Evolutionary conservation across 2,888 invertebrate species (phyloP).

Genomic region (Leucoptera coffeella): DNA sequence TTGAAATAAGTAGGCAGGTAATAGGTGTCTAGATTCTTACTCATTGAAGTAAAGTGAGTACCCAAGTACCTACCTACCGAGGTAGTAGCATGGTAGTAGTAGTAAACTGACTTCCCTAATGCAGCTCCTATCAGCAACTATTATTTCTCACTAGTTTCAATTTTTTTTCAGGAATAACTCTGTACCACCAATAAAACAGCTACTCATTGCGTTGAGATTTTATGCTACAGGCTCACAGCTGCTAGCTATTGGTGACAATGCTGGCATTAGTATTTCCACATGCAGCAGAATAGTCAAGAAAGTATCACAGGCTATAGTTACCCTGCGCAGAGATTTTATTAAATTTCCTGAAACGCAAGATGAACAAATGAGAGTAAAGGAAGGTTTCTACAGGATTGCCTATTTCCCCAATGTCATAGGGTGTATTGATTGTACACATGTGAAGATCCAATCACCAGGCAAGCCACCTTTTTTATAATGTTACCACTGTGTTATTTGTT

Average conservation of each 20-base stretch:
- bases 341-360: constrained; percentile 3
- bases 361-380: not conserved
- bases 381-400: constrained; percentile 4
- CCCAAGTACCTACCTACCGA: too few species aligned
- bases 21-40: too few species aligned
- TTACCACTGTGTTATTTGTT: too few species aligned
- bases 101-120: too few species aligned
- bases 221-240: constrained; percentile 7
- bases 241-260: constrained; percentile 4
- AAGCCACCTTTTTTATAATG: too few species aligned
- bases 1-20: too few species aligned
- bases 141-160: too few species aligned
- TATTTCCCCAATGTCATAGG: constrained; percentile 8
- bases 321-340: constrained; percentile 1
- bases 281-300: constrained; percentile 6
- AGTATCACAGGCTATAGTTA: constrained; percentile 5
- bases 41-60: too few species aligned
- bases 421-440: constrained; percentile 7
- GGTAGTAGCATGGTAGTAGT: too few species aligned
- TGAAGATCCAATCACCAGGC: constrained; percentile 6
- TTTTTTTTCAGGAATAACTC: constrained; percentile 4
- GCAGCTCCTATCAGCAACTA: too few species aligned
- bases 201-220: constrained; percentile 6
- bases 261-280: constrained; percentile 5
- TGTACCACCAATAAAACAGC: constrained; percentile 5